Percentiles rank a stretch among this genome's conserved stretches.
Conservation (phyloP, 2,113 vertebrate genomes). For the Rissa tridactyla region DNA sequence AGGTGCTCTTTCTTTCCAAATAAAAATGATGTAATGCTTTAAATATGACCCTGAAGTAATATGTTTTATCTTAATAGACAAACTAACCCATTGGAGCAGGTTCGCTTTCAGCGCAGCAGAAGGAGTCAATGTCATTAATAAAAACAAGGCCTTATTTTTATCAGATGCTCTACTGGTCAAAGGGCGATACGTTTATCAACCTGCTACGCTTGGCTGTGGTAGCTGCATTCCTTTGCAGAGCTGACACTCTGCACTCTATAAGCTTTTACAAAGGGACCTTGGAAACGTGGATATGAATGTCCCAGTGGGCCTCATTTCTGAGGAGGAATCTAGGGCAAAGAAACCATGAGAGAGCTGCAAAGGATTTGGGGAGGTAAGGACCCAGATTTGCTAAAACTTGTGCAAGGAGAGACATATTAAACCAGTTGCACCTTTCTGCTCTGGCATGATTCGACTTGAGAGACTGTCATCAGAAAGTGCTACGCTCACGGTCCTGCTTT, state of each 20-base stretch:
- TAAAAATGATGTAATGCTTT: neutral
- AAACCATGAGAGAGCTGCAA: neutral
- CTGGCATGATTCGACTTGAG: neutral
- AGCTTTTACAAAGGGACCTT: neutral
- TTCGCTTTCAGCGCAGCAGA: neutral
- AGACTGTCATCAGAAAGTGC: neutral
- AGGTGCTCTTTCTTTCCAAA: neutral
- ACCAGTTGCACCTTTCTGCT: neutral
- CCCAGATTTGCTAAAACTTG: neutral
- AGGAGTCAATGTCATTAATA: neutral
- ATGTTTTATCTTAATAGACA: neutral
- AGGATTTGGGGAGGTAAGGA: neutral
- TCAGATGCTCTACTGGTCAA: neutral
- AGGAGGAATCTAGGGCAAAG: neutral
- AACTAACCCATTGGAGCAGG: neutral
- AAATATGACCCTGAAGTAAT: neutral
- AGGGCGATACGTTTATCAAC: neutral
- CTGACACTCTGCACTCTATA: neutral
- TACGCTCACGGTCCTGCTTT: neutral
- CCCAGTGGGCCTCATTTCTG: neutral
- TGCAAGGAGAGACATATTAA: neutral
- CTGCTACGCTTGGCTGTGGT: neutral
- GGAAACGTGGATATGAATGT: neutral
- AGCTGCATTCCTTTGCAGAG: neutral
- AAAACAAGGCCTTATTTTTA: neutral